These are phyloP conservation scores for Epizoanthus rinbou DNA, from an alignment of 92 coral and sea anemone species.

Conservation along the genomic window DNA sequence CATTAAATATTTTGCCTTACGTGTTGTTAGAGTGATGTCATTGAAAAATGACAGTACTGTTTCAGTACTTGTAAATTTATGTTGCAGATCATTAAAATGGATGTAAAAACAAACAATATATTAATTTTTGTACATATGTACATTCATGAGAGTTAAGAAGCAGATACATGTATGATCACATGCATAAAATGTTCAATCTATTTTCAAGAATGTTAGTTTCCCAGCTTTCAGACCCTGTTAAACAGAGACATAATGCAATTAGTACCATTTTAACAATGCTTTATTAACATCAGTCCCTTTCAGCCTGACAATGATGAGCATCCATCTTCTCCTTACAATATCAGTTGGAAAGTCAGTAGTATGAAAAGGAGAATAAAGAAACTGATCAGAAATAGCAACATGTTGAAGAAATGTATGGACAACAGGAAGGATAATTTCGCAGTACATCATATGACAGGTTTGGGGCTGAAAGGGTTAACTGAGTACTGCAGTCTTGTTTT, in stretches of 20 bases:
- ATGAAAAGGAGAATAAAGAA: neutral
- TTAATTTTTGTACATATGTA: constrained; percentile 24
- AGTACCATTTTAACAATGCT: neutral
- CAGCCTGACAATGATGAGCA: too few relatives aligned
- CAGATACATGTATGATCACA: neutral
- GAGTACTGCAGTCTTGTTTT: neutral
- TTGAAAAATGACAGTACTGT: constrained; percentile 33
- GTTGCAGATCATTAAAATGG: constrained; percentile 15
- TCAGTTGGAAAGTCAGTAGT: neutral
- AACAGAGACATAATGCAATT: neutral
- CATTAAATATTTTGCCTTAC: constrained; percentile 81
- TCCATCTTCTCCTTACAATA: neutral
- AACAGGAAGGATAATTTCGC: neutral
- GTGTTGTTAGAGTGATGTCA: constrained; percentile 85
- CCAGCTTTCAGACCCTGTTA: neutral
- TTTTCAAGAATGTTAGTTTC: neutral
- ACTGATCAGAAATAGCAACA: neutral
- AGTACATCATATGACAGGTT: neutral
- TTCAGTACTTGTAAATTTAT: constrained; percentile 11
- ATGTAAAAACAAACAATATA: constrained; percentile 10
- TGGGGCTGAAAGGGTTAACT: neutral
- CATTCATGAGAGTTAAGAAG: neutral
- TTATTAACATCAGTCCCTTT: neutral
- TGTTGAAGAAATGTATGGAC: neutral
- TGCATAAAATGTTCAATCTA: neutral